These are phyloP conservation scores for Leptinotarsa tumamoca DNA, from an alignment of 2,888 invertebrate species.

Conservation along the genomic window DNA sequence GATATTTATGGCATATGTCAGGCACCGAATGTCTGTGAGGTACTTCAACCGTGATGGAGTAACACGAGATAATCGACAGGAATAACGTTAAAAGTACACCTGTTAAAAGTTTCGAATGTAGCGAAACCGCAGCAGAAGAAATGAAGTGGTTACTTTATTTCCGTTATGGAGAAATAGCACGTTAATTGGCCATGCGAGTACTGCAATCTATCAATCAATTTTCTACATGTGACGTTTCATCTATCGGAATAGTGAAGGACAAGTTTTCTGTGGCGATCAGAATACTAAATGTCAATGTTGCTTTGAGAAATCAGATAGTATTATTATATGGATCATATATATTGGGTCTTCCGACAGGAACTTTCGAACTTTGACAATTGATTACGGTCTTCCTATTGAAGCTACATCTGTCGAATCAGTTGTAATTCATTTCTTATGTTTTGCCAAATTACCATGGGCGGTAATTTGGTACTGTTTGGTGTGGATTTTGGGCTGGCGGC, in stretches of 20 bases:
- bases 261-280: too few species aligned
- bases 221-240: neutral
- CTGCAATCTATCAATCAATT: conserved; percentile 19
- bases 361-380: too few species aligned
- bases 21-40: conserved; percentile 34
- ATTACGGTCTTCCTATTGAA: too few species aligned
- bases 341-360: too few species aligned
- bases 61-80: conserved; percentile 27
- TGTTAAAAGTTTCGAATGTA: conserved; percentile 9
- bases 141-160: conserved; percentile 8
- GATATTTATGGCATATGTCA: conserved; percentile 48
- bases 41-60: conserved; percentile 25
- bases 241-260: conserved; percentile 1
- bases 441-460: too few species aligned
- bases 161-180: conserved; percentile 10
- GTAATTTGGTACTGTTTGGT: too few species aligned
- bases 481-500: too few species aligned
- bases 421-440: too few species aligned
- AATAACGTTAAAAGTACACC: conserved; percentile 19
- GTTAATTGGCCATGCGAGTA: conserved; percentile 13
- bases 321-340: too few species aligned
- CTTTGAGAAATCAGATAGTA: too few species aligned
- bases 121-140: neutral
- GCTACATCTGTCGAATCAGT: too few species aligned
- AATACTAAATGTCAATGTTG: too few species aligned